Base-by-base conservation (phyloP, 1,140 invertebrate genomes). In the Ceratitis capitata region DNA sequence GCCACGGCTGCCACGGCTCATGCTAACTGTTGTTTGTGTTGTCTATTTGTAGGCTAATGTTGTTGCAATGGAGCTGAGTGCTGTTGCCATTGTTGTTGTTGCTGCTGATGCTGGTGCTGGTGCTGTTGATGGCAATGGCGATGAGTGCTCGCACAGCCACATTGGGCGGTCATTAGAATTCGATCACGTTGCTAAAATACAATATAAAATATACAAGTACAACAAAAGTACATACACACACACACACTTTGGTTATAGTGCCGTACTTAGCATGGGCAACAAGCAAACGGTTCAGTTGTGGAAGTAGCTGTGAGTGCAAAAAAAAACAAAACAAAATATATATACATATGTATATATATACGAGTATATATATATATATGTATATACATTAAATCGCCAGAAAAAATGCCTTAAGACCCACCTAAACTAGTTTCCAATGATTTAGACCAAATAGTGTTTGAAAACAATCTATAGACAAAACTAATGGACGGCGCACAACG, bases 161-260 rank as follows among this genome's bases (percentile, higher is more conserved):
- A 91, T 90, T 91, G 90, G 90, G 90, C 90, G 90, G 90, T 89
- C 90, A 91, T 91, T 91, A 91, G 90, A 91, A 91, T 91, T 88
- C 89, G 85, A 87, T 56, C 85, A 86, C 85, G 56, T 58, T 87
- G 85, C 83, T 83, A 61, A 87, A 78, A 78, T 78, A 78, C 69
- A 78, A 78, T 78, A 78, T 78, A n/a, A n/a, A n/a, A 78, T 78
- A 45, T 45, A 45, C 69, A 78, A 78, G 69, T 88, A 88, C 89
- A 88, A 89, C 89, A 88, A 90, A 90, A 58, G 89, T 42, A 39
- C 49, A 19, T 32, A 32, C 61, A 69, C 87, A 89, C 89, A 89
- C 88, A 89, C n/a, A 23, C 16, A 23, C 12, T 84, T 26, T 84
- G 35, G n/a, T n/a, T 10, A 61, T 35, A 84, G 47, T 56, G 29